Conservation (phyloP, 2,888 invertebrate species). For the Pandemis corylana region DNA sequence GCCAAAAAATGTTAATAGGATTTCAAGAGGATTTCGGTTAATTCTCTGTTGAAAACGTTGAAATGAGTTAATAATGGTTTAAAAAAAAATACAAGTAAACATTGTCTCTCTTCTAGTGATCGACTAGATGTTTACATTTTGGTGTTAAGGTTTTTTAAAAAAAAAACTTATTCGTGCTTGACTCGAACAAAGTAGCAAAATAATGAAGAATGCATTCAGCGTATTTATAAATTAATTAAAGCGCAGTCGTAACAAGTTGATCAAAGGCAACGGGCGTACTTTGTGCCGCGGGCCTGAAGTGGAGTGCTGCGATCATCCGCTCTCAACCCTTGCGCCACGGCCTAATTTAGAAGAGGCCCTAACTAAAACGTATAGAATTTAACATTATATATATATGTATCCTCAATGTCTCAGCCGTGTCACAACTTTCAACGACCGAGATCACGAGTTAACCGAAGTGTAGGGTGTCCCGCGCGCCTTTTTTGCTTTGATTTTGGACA, state of each 20-base stretch:
- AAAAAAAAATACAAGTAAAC: too few species aligned
- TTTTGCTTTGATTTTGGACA: too few species aligned
- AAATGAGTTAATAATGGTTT: too few species aligned
- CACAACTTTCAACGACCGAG: too few species aligned
- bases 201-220: constrained; percentile 11
- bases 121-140: too few species aligned
- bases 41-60: too few species aligned
- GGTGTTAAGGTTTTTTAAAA: not conserved
- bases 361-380: not conserved
- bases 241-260: constrained; percentile 35
- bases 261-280: constrained; percentile 38
- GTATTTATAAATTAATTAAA: constrained; percentile 38
- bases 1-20: not conserved
- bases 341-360: constrained; percentile 6
- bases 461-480: too few species aligned
- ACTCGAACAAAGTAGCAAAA: not conserved
- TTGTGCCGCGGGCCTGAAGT: constrained; percentile 26
- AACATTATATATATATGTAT: too few species aligned
- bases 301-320: constrained; percentile 29
- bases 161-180: not conserved
- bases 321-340: constrained; percentile 14
- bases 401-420: too few species aligned
- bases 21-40: not conserved
- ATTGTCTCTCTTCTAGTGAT: too few species aligned
- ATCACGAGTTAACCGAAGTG: too few species aligned